These are phyloP conservation scores for Pantherophis guttatus DNA, from an alignment of 2,113 vertebrate genomes.

Conservation along the genomic window DNA sequence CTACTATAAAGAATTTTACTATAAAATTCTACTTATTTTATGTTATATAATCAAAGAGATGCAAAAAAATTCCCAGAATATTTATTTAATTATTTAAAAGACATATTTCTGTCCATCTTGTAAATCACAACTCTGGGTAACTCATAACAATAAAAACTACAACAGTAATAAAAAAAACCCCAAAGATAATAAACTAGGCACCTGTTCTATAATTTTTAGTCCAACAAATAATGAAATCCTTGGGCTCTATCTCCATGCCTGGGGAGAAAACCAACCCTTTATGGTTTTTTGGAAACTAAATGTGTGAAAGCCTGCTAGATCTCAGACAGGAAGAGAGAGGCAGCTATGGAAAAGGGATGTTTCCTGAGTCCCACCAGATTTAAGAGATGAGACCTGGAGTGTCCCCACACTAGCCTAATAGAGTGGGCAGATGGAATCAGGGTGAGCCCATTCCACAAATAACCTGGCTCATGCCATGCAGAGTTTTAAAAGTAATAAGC, in stretches of 20 bases:
- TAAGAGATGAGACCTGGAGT: neutral
- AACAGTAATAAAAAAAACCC: neutral
- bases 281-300: neutral
- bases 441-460: neutral
- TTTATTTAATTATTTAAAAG: neutral
- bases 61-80: neutral
- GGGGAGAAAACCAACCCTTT: neutral
- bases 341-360: neutral
- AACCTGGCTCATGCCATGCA: neutral
- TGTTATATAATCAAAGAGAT: neutral
- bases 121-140: neutral
- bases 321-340: neutral
- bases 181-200: neutral
- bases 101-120: neutral
- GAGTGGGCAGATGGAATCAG: neutral
- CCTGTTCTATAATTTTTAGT: neutral
- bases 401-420: neutral
- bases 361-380: neutral
- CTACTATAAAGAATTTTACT: neutral
- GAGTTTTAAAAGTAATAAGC: neutral
- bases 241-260: neutral
- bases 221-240: neutral
- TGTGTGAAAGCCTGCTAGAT: neutral
- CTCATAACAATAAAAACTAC: neutral
- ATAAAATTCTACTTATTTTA: neutral